Percentiles rank a stretch among this genome's conserved stretches.
Conservation (phyloP, 1,140 invertebrate genomes). For the Berghia stephanieae region DNA sequence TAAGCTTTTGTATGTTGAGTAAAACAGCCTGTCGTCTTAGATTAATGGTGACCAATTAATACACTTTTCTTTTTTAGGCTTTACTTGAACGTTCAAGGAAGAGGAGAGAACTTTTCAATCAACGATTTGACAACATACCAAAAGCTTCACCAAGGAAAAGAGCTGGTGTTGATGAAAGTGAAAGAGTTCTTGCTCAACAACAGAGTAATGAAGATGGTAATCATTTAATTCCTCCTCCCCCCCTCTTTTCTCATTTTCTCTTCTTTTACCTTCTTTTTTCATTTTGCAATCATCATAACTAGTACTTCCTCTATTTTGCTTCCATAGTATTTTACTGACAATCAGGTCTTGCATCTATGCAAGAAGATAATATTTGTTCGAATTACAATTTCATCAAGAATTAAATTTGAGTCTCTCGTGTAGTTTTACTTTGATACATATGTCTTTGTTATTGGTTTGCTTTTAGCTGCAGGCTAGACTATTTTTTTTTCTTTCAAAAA, state of each 20-base stretch:
- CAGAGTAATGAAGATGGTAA: slow-evolving; percentile 32
- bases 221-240: background rate
- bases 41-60: background rate
- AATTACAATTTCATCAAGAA: too few species aligned
- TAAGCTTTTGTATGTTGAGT: background rate
- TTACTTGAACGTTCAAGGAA: slow-evolving; percentile 60
- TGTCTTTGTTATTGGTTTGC: too few species aligned
- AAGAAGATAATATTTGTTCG: too few species aligned
- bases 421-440: too few species aligned
- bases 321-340: too few species aligned
- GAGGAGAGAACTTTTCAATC: slow-evolving; percentile 57
- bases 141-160: slow-evolving; percentile 52
- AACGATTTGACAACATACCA: slow-evolving; percentile 59
- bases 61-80: slow-evolving; percentile 46
- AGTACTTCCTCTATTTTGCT: background rate
- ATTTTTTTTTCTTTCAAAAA: too few species aligned
- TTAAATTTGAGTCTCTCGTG: too few species aligned
- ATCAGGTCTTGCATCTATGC: too few species aligned
- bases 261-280: background rate
- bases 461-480: too few species aligned
- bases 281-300: background rate
- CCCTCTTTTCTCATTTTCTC: too few species aligned
- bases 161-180: slow-evolving; percentile 30
- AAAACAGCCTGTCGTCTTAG: background rate
- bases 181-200: slow-evolving; percentile 16